Percentiles rank a stretch among this genome's conserved stretches.
Evolutionary conservation across 1,140 invertebrate genomes (phyloP).

Genomic region (Drosophila santomea): DNA sequence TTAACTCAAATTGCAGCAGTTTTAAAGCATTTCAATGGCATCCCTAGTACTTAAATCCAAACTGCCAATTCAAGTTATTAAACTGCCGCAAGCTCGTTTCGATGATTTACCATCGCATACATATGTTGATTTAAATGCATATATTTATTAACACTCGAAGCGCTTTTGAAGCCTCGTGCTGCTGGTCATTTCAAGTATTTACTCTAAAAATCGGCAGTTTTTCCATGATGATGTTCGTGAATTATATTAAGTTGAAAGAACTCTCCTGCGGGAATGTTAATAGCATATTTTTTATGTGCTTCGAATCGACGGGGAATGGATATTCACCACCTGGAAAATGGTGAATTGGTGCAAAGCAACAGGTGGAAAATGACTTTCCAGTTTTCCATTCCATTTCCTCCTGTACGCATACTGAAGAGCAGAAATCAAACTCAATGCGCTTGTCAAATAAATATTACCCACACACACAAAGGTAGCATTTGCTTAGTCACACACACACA

Average conservation of each 20-base stretch:
- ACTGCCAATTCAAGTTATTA: constrained; percentile 18
- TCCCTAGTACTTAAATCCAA: constrained; percentile 13
- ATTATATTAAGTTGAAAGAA: constrained; percentile 8
- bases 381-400: constrained; percentile 34
- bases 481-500: constrained; percentile 22
- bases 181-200: constrained; percentile 35
- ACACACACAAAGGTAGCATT: constrained; percentile 19
- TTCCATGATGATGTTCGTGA: constrained; percentile 5
- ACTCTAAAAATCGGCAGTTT: constrained; percentile 20
- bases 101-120: constrained; percentile 30
- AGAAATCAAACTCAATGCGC: constrained; percentile 55
- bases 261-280: not conserved
- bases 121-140: constrained; percentile 12
- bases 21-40: constrained; percentile 7
- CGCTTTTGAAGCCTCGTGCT: constrained; percentile 2
- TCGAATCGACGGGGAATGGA: not conserved
- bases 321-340: constrained; percentile 1
- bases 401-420: constrained; percentile 40
- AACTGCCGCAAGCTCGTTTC: constrained; percentile 7
- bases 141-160: constrained; percentile 33
- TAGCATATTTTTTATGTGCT: not conserved
- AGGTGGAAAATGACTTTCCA: constrained; percentile 53
- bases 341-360: constrained; percentile 7
- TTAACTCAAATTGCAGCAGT: not conserved
- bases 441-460: constrained; percentile 53